Base-by-base conservation (phyloP, 2,888 invertebrate species). In the Scaptomyza parva region DNA sequence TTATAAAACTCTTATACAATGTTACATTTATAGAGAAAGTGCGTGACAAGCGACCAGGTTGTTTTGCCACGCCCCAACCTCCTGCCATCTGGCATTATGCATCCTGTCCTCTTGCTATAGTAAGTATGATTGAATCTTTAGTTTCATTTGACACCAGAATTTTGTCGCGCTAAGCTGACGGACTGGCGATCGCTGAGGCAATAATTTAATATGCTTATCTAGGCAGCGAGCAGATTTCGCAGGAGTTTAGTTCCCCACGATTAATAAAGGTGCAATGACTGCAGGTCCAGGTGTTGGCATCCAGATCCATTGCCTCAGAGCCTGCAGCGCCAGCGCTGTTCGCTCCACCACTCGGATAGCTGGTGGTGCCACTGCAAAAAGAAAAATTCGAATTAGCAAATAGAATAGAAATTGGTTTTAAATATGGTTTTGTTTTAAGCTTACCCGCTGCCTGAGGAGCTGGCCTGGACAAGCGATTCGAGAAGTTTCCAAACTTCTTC, bases 141-240 rank as follows among this genome's bases (percentile, higher is more conserved):
- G 84, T 86, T 78, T 84, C 33, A 59, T 66, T 70, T 66, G 62
- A 77, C 72, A 70, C 78, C 84, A 80, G 65, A 75, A 80, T 75
- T 80, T 84, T 51, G 70, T 70, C 67, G 58, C 44, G 62, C 39
- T 65, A 8, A 40, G 47, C 67, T 48, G 62, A 55, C 63, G 51
- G 54, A 52, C 63, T 73, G 59, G 55, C 11, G 37, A 40, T 45
- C 35, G 33, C 40, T 51, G 7, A 41, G 12, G n/a, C 37, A 33
- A 26, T 20, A 11, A 12, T 17, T 53, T 7, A 11, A 22, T 12
- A 41, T 61, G 64, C 53, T 86, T 86, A 86, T 94, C 95, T 94
- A 74, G 98, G 98, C 92, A 98, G 93, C 90, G 95, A 95, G 93
- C 98, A 98, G 94, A 98, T 98, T 92, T 98, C 98, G 93, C 98